phyloP scores from a whole-genome alignment of 35 echinoderm and acorn worm genomes.

The Eucidaris tribuloides region DNA sequence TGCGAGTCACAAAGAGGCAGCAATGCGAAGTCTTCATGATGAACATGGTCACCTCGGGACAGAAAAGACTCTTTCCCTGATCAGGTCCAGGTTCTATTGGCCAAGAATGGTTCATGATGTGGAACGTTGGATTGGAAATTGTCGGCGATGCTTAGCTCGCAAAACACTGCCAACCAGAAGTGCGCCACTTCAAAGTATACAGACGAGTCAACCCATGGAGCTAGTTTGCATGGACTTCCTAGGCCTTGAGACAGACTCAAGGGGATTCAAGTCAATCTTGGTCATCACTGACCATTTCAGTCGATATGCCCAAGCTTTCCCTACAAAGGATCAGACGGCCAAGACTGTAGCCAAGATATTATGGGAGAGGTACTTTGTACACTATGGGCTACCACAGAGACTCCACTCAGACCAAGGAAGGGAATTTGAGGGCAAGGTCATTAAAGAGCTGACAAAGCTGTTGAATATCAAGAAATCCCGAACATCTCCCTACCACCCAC shows the following conservation, averaged over 20 bases:
- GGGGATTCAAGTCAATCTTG: constrained; percentile 30
- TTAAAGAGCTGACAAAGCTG: constrained; percentile 34
- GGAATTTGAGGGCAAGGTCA: constrained; percentile 32
- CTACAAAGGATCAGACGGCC: constrained; percentile 41
- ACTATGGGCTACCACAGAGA: constrained; percentile 31
- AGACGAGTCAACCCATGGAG: constrained; percentile 43
- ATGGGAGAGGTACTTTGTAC: constrained; percentile 57
- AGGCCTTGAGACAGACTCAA: constrained; percentile 28
- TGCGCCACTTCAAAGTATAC: constrained; percentile 46
- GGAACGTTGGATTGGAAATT: neutral
- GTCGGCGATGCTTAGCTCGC: constrained; percentile 27
- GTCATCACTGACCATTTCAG: constrained; percentile 62
- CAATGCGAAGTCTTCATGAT: neutral
- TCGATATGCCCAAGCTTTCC: constrained; percentile 45
- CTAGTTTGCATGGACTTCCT: constrained; percentile 65
- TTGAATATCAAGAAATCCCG: constrained; percentile 39
- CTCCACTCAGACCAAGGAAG: constrained; percentile 51
- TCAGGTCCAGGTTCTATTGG: constrained; percentile 48
- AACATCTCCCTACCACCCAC: constrained; percentile 70
- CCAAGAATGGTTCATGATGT: constrained; percentile 21
- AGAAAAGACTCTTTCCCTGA: constrained; percentile 8
- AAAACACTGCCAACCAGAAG: constrained; percentile 26
- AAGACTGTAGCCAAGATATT: constrained; percentile 48
- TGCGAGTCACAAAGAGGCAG: neutral
- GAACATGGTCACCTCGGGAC: constrained; percentile 38